Percentiles rank a stretch among this genome's conserved stretches.
These are phyloP conservation scores for Periparus ater DNA, from an alignment of 2,797 vertebrate species.

Conservation along the genomic window DNA sequence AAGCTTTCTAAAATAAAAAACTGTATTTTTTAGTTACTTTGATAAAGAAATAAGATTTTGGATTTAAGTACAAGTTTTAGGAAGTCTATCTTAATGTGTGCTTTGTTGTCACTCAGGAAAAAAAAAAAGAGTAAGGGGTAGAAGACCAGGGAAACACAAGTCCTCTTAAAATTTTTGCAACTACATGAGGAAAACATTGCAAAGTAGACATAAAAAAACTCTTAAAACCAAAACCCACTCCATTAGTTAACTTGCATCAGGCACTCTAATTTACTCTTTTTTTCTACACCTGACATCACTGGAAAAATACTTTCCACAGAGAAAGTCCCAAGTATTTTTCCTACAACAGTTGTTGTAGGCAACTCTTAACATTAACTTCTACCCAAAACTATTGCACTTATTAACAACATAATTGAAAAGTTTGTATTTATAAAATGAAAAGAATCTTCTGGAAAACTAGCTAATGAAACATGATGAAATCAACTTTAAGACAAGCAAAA, in stretches of 20 bases:
- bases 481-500: neutral
- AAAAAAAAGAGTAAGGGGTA: neutral
- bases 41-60: neutral
- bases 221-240: neutral
- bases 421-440: neutral
- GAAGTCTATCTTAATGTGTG: neutral
- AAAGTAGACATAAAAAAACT: neutral
- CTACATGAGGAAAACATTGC: neutral
- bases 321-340: neutral
- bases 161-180: neutral
- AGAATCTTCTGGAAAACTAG: neutral
- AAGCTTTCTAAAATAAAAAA: neutral
- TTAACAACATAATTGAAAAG: neutral
- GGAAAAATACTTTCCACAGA: neutral
- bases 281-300: slow-evolving; percentile 4
- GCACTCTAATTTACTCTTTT: neutral
- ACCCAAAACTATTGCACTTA: neutral
- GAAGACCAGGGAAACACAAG: neutral
- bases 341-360: neutral
- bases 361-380: neutral
- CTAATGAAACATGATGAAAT: neutral
- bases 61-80: neutral
- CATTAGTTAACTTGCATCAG: neutral
- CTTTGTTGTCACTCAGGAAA: neutral
- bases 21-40: neutral